These are phyloP conservation scores for Tauraco erythrolophus DNA, from an alignment of 2,113 vertebrate genomes.

Conservation along the genomic window DNA sequence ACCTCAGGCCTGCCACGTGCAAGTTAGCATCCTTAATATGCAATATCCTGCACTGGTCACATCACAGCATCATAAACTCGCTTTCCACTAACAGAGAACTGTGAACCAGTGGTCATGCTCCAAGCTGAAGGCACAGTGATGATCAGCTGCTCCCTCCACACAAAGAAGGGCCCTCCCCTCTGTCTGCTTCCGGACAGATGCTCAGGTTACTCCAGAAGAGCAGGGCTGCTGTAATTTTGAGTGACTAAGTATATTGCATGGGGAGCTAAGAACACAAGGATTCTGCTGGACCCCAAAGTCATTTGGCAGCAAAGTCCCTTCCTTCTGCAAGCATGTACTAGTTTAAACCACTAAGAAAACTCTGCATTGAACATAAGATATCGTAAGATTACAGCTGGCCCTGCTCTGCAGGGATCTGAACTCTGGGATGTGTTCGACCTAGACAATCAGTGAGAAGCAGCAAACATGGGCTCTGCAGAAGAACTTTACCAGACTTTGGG, in stretches of 20 bases:
- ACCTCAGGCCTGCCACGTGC: not conserved
- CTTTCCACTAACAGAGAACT: not conserved
- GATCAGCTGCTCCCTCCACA: not conserved
- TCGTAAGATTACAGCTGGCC: not conserved
- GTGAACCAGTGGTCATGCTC: not conserved
- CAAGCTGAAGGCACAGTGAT: not conserved
- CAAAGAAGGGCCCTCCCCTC: not conserved
- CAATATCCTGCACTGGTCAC: not conserved
- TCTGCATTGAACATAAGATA: not conserved
- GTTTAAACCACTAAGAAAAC: not conserved
- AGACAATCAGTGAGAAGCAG: not conserved
- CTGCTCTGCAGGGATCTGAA: not conserved
- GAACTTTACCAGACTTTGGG: not conserved
- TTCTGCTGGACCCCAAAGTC: not conserved
- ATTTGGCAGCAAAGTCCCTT: not conserved
- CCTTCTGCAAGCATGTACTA: not conserved
- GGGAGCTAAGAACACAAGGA: not conserved
- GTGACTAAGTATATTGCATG: not conserved
- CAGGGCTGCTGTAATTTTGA: not conserved
- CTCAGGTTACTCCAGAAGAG: not conserved
- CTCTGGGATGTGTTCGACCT: not conserved
- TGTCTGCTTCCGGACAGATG: not conserved
- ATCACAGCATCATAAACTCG: too few relatives aligned
- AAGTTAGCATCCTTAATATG: not conserved
- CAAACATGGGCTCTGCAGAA: not conserved